These are phyloP conservation scores for Onychostruthus taczanowskii DNA, from an alignment of 2,113 vertebrate species.

Conservation along the genomic window DNA sequence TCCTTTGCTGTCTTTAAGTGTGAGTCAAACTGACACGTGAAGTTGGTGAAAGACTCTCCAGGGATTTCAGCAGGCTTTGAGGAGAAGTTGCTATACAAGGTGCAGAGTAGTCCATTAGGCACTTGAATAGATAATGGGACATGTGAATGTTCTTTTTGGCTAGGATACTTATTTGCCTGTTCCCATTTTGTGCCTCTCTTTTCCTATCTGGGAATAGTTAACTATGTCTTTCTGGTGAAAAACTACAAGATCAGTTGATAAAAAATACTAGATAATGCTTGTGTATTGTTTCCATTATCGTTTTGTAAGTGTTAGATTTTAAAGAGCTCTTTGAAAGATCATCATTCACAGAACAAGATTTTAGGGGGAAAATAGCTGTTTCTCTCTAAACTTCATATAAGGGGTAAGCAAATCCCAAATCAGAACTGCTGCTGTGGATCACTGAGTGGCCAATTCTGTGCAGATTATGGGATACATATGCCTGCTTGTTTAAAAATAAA, in stretches of 20 bases:
- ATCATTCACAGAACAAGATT: not conserved
- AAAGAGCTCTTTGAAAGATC: not conserved
- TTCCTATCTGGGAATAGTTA: not conserved
- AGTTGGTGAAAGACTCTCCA: not conserved
- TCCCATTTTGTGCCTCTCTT: not conserved
- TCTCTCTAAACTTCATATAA: not conserved
- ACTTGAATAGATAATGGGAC: not conserved
- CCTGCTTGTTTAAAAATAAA: not conserved
- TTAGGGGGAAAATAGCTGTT: not conserved
- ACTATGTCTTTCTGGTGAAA: not conserved
- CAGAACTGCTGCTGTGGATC: not conserved
- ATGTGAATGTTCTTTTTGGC: not conserved
- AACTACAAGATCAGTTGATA: not conserved
- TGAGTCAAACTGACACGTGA: not conserved
- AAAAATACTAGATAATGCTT: not conserved
- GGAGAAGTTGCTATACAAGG: not conserved
- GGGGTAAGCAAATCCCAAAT: not conserved
- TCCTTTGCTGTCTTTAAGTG: not conserved
- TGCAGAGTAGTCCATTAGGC: not conserved
- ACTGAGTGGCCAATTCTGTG: not conserved
- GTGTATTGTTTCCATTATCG: not conserved
- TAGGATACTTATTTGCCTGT: not conserved
- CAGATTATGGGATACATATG: accelerated
- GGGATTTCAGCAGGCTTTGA: not conserved
- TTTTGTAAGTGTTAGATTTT: not conserved